Base-by-base conservation (phyloP, 2,113 vertebrate species). In the Peromyscus californicus region DNA sequence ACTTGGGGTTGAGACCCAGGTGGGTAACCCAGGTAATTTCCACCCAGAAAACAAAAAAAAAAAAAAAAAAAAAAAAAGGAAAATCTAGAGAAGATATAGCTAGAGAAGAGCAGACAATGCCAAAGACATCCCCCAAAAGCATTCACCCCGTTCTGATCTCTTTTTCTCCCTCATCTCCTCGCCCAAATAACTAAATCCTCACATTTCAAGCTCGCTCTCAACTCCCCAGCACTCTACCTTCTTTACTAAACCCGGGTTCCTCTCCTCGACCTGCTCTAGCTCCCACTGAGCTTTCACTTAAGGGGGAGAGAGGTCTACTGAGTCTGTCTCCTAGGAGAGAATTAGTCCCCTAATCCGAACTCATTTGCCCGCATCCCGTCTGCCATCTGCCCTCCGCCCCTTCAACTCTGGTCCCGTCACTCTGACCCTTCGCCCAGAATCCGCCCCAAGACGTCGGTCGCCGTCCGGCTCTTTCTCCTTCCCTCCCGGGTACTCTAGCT, bases 361-460 rank as follows among this genome's bases (percentile, higher is more conserved):
- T 95, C 91, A 42, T 67, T 69, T 79, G 61, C 61, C 69, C 92
- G 42, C 93, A 91, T 42, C 91, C 57, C 86, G 16, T 70, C 79
- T 42, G 69, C 69, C 69, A 6, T 36, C 69, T 36, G 74, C 94
- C 93, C 91, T 86, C 83, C 42, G 91, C 83, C 94, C 90, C 70
- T 95, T 96, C 88, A 94, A 90, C 93, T 92, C 75, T 1, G 48
- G 42, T 90, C 84, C 80, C 63, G 65, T 95, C 93, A 75, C 87
- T 83, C 88, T 17, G 61, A 94, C 97, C 88, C 80, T 96, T 78
- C 70, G 89, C 84, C 94, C 92, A 92, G 83, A 93, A 91, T 57
- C 75, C 85, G 61, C 67, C 76, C 92, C 36, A 63, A 93, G 83
- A 45, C 91, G 48, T 39, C 6, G 29, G 36, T 42, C 72, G 45